phyloP scores from a whole-genome alignment of 2,113 vertebrate species.

The Tetrax tetrax region DNA sequence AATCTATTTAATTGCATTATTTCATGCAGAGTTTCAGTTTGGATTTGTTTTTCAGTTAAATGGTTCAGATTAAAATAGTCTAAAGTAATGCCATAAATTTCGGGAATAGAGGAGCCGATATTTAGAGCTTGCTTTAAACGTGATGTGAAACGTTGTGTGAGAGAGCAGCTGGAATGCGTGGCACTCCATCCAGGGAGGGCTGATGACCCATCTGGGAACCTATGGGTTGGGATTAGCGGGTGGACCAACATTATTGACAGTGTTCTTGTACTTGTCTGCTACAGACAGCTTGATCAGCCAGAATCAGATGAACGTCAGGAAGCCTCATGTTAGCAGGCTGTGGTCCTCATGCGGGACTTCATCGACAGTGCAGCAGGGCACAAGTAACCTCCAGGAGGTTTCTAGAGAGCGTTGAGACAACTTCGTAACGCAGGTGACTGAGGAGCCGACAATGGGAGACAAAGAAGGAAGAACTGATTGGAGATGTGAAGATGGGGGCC shows the following conservation, averaged over 20 bases:
- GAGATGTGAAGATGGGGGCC: background rate
- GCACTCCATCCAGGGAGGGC: background rate
- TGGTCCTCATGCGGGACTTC: background rate
- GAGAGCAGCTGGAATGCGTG: background rate
- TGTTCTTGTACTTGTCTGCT: background rate
- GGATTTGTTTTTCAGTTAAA: constrained; percentile 28
- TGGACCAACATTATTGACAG: accelerated
- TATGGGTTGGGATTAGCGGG: background rate
- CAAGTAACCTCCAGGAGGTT: background rate
- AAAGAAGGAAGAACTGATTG: background rate
- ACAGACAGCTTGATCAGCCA: background rate
- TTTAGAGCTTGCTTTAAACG: background rate
- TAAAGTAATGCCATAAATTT: background rate
- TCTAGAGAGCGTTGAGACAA: background rate
- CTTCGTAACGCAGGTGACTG: background rate
- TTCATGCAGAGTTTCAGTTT: background rate
- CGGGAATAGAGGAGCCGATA: background rate
- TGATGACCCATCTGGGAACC: background rate
- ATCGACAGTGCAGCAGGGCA: background rate
- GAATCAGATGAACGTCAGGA: background rate
- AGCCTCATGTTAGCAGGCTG: background rate
- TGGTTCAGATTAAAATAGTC: background rate
- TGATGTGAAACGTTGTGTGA: background rate
- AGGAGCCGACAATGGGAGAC: background rate
- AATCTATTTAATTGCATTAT: constrained; percentile 35